Base-by-base conservation (phyloP, 2,797 vertebrate genomes). In the Falco naumanni region DNA sequence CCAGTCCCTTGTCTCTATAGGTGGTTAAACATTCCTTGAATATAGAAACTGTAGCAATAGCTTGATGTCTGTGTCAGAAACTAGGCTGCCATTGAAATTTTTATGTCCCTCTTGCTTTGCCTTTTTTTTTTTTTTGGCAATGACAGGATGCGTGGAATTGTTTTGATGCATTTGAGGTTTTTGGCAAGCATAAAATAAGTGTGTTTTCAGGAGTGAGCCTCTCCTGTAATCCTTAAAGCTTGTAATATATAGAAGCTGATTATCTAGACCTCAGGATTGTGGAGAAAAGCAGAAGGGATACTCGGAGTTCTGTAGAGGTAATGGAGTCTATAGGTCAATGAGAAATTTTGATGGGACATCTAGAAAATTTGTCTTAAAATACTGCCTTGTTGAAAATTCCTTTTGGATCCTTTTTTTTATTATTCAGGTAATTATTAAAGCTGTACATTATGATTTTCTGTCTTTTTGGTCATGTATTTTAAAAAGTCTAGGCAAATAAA, bases 171-270 rank as follows among this genome's bases (percentile, higher is more conserved):
- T 61, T 24, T 69, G 54, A 75, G 21, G 1, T 34, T 95, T 91
- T 86, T 69, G 51, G 34, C 19, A 69, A 60, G 59, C 13, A 5
- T 50, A 66, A 90, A 87, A 84, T 66, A 54, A 61, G 33, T 84
- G 15, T 95, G 31, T 89, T 94, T 87, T 72, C 59, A 77, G 43
- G 45, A 87, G 33, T 39, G 29, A 60, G 25, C 26, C 28, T 76
- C 60, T 95, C 16, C 37, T 79, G 45, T 79, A 74, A 61, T 70
- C 37, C 45, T 66, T 86, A 56, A 92, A 81, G 47, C 21, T 56
- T 83, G 22, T 75, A 48, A 10, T 48, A 16, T 25, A 2, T 37
- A 65, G 70, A 61, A 85, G 19, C 41, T 77, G 64, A 15, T 3
- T 91, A 45, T 41, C 5, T 41, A 60, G 86, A 80, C 28, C 20